Percentiles rank a stretch among this genome's conserved stretches.
phyloP scores from a whole-genome alignment of 2,888 invertebrate genomes.

The Drosophila formosana region DNA sequence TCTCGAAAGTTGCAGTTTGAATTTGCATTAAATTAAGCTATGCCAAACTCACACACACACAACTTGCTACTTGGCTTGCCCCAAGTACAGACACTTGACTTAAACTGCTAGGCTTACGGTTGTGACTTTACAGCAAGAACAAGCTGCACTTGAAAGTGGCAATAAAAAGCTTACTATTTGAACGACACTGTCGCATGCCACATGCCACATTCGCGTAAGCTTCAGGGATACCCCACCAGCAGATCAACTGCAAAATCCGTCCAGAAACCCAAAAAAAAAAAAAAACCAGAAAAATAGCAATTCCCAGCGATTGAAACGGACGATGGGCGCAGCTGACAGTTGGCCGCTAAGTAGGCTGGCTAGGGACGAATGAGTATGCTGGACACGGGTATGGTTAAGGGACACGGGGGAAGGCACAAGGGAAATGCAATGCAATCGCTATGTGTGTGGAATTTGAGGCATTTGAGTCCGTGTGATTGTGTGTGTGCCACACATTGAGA shows the following conservation, averaged over 20 bases:
- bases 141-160: conserved; percentile 29
- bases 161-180: conserved; percentile 46
- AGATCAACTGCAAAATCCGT: conserved; percentile 53
- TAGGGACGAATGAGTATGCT: neutral
- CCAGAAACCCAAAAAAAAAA: conserved; percentile 17
- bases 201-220: conserved; percentile 24
- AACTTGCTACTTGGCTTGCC: no score
- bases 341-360: conserved; percentile 11
- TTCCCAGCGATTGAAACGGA: conserved; percentile 3
- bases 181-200: conserved; percentile 29
- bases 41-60: neutral
- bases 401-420: neutral
- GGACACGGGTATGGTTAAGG: neutral
- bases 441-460: conserved; percentile 14
- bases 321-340: neutral
- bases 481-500: conserved; percentile 22
- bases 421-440: conserved; percentile 39
- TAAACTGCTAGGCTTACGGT: conserved; percentile 5
- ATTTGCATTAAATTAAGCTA: conserved; percentile 55
- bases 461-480: conserved; percentile 23
- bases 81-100: neutral
- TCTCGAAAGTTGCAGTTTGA: conserved; percentile 48
- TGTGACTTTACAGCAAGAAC: neutral
- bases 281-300: neutral
- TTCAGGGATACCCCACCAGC: conserved; percentile 6